phyloP scores from a whole-genome alignment of 2,797 vertebrate species.

The Urocyon cinereoargenteus region DNA sequence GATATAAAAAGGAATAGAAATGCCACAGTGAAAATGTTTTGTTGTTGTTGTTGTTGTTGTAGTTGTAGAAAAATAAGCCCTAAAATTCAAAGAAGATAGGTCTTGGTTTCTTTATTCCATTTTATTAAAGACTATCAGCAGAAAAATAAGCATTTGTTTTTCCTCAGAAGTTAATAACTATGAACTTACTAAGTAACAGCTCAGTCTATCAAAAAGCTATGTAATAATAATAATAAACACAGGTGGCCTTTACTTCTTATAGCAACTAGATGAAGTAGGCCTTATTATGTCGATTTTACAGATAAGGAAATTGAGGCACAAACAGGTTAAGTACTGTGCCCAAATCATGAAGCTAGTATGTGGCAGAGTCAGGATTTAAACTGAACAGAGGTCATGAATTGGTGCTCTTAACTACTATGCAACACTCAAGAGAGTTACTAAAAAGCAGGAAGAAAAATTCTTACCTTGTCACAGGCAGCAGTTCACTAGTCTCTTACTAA shows the following conservation, averaged over 20 bases:
- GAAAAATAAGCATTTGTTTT: not conserved
- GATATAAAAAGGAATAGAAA: not conserved
- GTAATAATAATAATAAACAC: not conserved
- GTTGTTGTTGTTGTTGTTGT: not conserved
- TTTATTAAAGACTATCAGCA: not conserved
- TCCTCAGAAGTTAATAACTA: not conserved
- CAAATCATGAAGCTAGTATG: not conserved
- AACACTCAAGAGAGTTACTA: not conserved
- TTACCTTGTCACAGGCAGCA: not conserved
- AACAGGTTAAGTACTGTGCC: not conserved
- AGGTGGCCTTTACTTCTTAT: not conserved
- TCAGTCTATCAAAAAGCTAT: not conserved
- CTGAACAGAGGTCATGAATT: not conserved
- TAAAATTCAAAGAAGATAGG: not conserved
- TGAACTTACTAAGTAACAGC: not conserved
- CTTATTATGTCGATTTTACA: not conserved
- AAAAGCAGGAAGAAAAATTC: not conserved
- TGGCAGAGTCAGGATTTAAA: not conserved
- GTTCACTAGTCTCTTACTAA: not conserved
- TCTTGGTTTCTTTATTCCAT: slow-evolving; percentile 4
- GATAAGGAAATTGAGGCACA: not conserved
- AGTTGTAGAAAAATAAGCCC: not conserved
- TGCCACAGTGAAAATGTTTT: not conserved
- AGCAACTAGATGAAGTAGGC: not conserved
- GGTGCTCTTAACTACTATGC: not conserved